Conservation (phyloP, 2,797 vertebrate genomes). For the Gadopsis marmoratus region DNA sequence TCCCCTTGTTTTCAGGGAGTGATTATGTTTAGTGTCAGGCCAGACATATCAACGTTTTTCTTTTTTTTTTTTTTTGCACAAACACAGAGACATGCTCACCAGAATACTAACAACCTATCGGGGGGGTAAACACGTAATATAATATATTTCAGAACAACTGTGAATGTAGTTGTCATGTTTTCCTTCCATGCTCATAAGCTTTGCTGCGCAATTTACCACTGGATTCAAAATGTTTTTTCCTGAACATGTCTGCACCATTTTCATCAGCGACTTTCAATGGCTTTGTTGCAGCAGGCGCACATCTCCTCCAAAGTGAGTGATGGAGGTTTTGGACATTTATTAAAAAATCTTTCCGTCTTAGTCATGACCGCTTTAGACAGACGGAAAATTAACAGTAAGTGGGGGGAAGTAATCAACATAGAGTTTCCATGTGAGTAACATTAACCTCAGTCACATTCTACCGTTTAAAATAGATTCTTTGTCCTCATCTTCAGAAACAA, state of each 20-base stretch:
- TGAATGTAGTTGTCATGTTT: slow-evolving; percentile 15
- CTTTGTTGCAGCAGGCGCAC: neutral
- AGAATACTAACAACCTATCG: slow-evolving; percentile 61
- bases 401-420: slow-evolving; percentile 2
- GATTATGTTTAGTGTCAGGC: slow-evolving; percentile 74
- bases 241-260: neutral
- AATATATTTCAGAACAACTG: slow-evolving; percentile 1
- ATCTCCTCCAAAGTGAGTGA: slow-evolving; percentile 1
- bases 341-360: neutral
- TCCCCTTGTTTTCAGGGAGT: slow-evolving; percentile 66
- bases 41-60: slow-evolving; percentile 59
- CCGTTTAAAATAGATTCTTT: neutral
- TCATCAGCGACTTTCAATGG: slow-evolving; percentile 1
- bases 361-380: neutral
- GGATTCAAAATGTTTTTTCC: slow-evolving; percentile 1
- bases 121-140: slow-evolving; percentile 13
- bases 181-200: neutral
- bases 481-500: slow-evolving; percentile 10
- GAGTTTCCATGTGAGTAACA: neutral
- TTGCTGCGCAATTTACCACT: neutral
- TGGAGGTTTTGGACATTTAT: slow-evolving; percentile 1
- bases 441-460: neutral
- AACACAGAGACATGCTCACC: slow-evolving; percentile 34
- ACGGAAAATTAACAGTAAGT: neutral
- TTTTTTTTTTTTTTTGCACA: slow-evolving; percentile 10